A percentile compares a stretch with the other conserved stretches of the same genome.
phyloP scores from a whole-genome alignment of 2,888 invertebrate species.

The Himalopsyche tibetana region DNA sequence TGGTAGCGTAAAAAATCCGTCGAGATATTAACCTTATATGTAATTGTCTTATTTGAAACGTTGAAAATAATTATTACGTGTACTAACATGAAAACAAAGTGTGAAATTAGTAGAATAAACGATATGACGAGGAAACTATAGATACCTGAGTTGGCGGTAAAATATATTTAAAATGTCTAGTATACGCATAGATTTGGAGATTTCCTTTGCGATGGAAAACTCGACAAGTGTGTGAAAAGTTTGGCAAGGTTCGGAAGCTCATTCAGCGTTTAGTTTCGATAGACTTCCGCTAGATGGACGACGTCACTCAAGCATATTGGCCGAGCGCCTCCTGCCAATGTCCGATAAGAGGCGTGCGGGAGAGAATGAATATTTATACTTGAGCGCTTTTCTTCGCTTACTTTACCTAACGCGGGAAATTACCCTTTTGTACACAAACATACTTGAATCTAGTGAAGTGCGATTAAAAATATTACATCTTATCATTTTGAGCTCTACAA shows the following conservation, averaged over 20 bases:
- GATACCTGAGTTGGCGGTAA: too few species aligned
- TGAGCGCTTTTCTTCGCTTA: conserved; percentile 55
- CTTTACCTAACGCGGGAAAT: conserved; percentile 43
- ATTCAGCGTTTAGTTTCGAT: conserved; percentile 55
- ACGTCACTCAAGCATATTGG: conserved; percentile 48
- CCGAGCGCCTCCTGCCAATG: conserved; percentile 38
- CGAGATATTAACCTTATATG: too few species aligned
- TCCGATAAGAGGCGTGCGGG: conserved; percentile 59
- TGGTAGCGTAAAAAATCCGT: too few species aligned
- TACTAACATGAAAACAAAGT: too few species aligned
- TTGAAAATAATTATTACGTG: too few species aligned
- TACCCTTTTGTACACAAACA: neutral
- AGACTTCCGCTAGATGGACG: conserved; percentile 62
- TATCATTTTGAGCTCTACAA: too few species aligned
- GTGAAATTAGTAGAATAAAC: too few species aligned
- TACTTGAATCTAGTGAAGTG: conserved; percentile 33
- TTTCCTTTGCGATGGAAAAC: neutral
- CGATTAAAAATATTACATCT: too few species aligned
- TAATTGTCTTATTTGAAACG: too few species aligned
- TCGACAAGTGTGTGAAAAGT: conserved; percentile 24
- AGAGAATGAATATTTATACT: conserved; percentile 64
- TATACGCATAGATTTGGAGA: neutral
- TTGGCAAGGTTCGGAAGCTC: conserved; percentile 47
- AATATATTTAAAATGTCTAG: too few species aligned
- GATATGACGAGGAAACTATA: too few species aligned